Conservation (phyloP, 1,140 invertebrate genomes). For the Drusus annulatus region DNA sequence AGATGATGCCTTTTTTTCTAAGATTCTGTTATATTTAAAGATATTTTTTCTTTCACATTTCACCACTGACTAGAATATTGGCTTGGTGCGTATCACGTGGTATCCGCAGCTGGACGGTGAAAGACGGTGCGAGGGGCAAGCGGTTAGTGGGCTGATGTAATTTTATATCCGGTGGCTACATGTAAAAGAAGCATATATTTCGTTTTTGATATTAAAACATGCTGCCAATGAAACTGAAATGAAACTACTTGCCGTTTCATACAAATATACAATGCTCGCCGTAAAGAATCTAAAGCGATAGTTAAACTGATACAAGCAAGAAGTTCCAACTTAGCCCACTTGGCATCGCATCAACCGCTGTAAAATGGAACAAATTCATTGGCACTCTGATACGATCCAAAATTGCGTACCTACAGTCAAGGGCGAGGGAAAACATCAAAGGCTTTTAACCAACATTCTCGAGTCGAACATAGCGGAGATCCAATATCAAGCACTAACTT, state of each 20-base stretch:
- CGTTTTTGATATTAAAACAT: no score
- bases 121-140: no score
- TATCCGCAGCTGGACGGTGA: no score
- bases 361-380: neutral
- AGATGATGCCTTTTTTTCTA: no score
- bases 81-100: no score
- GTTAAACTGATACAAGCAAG: neutral
- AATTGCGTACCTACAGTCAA: slow-evolving; percentile 6
- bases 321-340: neutral
- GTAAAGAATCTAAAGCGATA: neutral
- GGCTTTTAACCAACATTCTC: neutral
- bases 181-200: no score
- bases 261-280: neutral
- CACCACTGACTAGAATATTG: no score
- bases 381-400: neutral
- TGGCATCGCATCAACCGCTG: neutral
- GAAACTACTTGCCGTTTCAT: neutral
- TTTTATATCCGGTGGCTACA: no score
- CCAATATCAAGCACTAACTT: no score
- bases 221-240: neutral
- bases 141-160: no score
- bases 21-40: no score
- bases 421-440: slow-evolving; percentile 20
- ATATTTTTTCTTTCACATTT: no score
- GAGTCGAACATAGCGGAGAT: neutral